Evolutionary conservation across 2,113 vertebrate species (phyloP).

Genomic region (Sylvietta virens): DNA sequence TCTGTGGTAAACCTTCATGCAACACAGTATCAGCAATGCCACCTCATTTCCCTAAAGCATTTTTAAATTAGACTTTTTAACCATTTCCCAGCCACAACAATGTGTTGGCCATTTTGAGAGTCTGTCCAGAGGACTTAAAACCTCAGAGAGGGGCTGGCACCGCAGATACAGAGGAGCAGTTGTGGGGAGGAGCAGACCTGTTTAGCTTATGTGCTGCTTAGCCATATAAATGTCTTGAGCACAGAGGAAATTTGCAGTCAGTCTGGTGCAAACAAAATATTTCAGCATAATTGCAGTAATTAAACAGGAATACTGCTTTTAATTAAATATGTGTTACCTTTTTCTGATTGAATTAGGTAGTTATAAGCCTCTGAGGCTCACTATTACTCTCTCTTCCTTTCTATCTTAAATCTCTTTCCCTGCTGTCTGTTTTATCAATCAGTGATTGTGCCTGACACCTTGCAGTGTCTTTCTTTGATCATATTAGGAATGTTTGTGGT

Average conservation of each 20-base stretch:
- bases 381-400: not conserved
- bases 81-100: not conserved
- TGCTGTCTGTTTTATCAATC: not conserved
- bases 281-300: not conserved
- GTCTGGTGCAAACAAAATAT: not conserved
- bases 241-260: not conserved
- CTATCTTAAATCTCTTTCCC: not conserved
- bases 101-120: not conserved
- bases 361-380: not conserved
- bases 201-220: not conserved
- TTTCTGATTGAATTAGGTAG: not conserved
- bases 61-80: not conserved
- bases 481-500: not conserved
- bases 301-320: not conserved
- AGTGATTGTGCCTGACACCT: not conserved
- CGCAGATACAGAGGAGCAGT: not conserved
- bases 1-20: not conserved
- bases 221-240: not conserved
- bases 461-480: not conserved
- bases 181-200: not conserved
- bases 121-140: not conserved
- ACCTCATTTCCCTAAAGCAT: not conserved
- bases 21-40: not conserved
- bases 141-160: not conserved
- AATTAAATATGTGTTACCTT: constrained; percentile 8